phyloP scores from a whole-genome alignment of 2,113 vertebrate genomes.

The Aspiorhynchus laticeps region DNA sequence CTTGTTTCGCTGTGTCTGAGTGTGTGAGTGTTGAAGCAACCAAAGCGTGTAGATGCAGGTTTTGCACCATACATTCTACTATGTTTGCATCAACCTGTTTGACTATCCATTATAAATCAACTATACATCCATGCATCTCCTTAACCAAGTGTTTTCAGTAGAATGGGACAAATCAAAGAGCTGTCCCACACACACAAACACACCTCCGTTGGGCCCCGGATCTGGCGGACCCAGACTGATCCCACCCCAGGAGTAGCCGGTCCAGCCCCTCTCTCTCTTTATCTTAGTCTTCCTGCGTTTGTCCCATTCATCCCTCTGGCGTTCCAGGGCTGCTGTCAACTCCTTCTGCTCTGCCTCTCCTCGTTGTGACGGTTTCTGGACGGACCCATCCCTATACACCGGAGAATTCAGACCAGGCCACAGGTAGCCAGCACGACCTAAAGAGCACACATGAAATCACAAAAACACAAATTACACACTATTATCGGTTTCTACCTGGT shows the following conservation, averaged over 20 bases:
- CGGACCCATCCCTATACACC: slow-evolving; percentile 72
- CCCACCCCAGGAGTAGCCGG: slow-evolving; percentile 88
- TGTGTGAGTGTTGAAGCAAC: slow-evolving; percentile 1
- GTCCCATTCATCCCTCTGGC: slow-evolving; percentile 85
- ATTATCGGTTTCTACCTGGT: background rate
- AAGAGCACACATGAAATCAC: background rate
- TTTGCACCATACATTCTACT: background rate
- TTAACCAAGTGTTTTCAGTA: background rate
- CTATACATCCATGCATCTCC: background rate
- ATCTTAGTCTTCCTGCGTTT: slow-evolving; percentile 80
- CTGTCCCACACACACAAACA: slow-evolving; percentile 61
- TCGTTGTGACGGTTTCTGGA: slow-evolving; percentile 75
- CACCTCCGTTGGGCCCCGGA: slow-evolving; percentile 92
- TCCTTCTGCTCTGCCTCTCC: slow-evolving; percentile 79
- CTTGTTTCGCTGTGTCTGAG: background rate
- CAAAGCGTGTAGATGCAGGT: background rate
- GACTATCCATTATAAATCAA: background rate
- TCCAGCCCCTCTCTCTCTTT: slow-evolving; percentile 91
- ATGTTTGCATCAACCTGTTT: background rate
- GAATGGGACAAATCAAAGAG: slow-evolving; percentile 6
- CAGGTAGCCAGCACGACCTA: slow-evolving; percentile 87
- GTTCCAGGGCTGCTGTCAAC: slow-evolving; percentile 75
- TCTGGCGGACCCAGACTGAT: slow-evolving; percentile 86
- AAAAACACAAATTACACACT: background rate
- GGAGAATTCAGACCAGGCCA: slow-evolving; percentile 92